These are phyloP conservation scores for Melinopterus prodromus DNA, from an alignment of 2,888 invertebrate species.

Conservation along the genomic window DNA sequence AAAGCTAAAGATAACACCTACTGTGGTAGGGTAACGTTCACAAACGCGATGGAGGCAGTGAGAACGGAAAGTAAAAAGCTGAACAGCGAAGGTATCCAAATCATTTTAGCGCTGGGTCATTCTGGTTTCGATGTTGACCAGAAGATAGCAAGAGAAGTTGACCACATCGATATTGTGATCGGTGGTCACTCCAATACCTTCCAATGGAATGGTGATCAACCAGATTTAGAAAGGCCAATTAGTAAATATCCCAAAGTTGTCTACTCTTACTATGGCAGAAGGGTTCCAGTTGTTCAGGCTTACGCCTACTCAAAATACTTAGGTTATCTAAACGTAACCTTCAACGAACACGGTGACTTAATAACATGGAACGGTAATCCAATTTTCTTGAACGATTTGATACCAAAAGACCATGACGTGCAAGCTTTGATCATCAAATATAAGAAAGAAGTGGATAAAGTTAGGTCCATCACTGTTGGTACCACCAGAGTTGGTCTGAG, in stretches of 20 bases:
- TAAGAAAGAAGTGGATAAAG: not conserved
- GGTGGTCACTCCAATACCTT: conserved; percentile 92
- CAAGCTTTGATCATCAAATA: conserved; percentile 64
- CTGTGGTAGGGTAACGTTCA: conserved; percentile 18
- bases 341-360: conserved; percentile 78
- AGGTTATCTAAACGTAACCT: conserved; percentile 75
- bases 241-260: conserved; percentile 83
- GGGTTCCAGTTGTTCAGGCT: conserved; percentile 86
- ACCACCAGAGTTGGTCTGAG: conserved; percentile 67
- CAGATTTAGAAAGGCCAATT: conserved; percentile 71
- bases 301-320: conserved; percentile 92
- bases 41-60: conserved; percentile 26
- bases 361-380: conserved; percentile 76
- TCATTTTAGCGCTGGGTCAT: conserved; percentile 89
- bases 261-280: conserved; percentile 72
- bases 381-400: conserved; percentile 71
- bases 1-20: not conserved
- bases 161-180: conserved; percentile 84
- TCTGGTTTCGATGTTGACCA: conserved; percentile 83
- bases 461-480: conserved; percentile 65
- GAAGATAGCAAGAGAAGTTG: conserved; percentile 78
- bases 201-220: conserved; percentile 79
- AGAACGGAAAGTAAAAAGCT: conserved; percentile 22
- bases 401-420: conserved; percentile 69
- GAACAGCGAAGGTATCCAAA: conserved; percentile 71